Base-by-base conservation (phyloP, 2,113 vertebrate species). In the Mirza zaza region DNA sequence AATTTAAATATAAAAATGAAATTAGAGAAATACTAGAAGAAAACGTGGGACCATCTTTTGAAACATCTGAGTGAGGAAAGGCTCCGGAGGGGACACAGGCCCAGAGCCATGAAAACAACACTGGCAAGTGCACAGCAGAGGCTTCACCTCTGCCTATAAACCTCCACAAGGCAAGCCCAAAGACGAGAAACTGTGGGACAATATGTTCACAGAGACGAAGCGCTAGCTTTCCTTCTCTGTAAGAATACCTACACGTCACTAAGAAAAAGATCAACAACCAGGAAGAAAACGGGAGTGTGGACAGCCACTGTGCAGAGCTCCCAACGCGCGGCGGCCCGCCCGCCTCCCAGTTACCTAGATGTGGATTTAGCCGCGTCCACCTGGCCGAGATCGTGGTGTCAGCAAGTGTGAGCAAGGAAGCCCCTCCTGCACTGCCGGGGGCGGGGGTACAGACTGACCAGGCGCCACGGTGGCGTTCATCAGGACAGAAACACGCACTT, bases 251-350 rank as follows among this genome's bases (percentile, higher is more conserved):
- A 8, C 29, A 5, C 2, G 0, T 18, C 39, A 20, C 0, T 3
- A 25, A 45, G 25, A 14, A 8, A 50, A 29, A 39, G 73, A 23
- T 7, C 4, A 3, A 20, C 5, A 9, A 3, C 36, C 48, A 13
- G 8, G 45, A 85, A 65, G 32, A 8, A 14, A 48, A 42, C 0
- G 34, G n/a, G 45, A 1, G 7, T 1, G 1, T 0, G 18, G 14
- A 6, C 1, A 1, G 45, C 5, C 5, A 2, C 70, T 1, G 0
- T 7, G 76, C 0, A 8, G 61, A 0, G 0, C 21, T 32, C 20
- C 0, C 1, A 4, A 42, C 34, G 9, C 0, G 1, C 14, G 2
- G 36, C 3, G 23, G 11, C 3, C 0, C 0, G 32, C 15, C 10
- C 5, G 0, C 15, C 21, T 42, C 8, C 13, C 18, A 27, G n/a